Conservation (phyloP, 2,113 vertebrate genomes). For the Micronisus gabar region DNA sequence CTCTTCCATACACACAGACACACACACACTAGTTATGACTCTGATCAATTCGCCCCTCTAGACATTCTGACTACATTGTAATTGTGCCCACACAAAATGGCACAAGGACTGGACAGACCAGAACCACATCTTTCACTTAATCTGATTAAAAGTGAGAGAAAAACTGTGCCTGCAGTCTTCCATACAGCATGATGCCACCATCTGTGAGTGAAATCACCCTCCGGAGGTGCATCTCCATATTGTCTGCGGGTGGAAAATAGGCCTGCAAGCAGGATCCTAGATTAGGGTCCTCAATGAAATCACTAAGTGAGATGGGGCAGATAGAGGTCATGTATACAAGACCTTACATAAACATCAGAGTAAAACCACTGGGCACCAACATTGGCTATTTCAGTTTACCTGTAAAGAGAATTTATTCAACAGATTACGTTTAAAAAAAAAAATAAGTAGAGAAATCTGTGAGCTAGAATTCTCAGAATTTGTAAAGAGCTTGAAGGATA, state of each 20-base stretch:
- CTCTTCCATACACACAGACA: background rate
- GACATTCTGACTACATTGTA: background rate
- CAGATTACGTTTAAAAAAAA: background rate
- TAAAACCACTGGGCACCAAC: background rate
- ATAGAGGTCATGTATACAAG: background rate
- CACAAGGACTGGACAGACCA: background rate
- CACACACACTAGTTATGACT: too few relatives aligned
- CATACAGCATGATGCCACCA: background rate
- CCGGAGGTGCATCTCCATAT: fast-evolving
- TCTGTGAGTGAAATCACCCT: background rate
- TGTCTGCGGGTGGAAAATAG: background rate
- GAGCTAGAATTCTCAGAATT: background rate
- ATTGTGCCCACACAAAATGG: background rate
- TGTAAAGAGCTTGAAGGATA: background rate
- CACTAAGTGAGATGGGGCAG: background rate
- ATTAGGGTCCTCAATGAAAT: background rate
- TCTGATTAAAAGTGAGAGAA: background rate
- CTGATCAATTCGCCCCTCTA: background rate
- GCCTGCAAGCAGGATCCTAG: background rate
- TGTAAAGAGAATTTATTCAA: background rate
- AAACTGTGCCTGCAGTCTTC: background rate
- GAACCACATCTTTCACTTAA: background rate
- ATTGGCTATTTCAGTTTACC: background rate
- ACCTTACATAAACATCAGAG: background rate
- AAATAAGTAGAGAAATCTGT: background rate